Base-by-base conservation (phyloP, 2,888 invertebrate genomes). In the Reticulitermes lucifugus region DNA sequence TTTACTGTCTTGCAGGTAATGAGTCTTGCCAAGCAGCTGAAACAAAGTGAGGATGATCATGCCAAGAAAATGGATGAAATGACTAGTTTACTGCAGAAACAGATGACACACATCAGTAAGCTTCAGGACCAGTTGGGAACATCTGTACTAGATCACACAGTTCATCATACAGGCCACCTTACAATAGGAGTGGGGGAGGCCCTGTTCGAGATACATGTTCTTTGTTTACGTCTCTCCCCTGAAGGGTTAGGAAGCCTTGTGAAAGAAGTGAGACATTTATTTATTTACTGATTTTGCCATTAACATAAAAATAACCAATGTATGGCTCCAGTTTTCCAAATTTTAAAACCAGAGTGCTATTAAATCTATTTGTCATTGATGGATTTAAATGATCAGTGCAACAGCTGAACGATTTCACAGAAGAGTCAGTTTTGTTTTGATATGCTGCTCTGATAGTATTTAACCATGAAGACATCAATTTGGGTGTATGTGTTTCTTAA, bases 21-120 rank as follows among this genome's bases (percentile, higher is more conserved):
- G n/a, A 51, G 77, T 46, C 41, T 77, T n/a, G 77, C 77, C 22
- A 12, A 43, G n/a, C 43, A 46, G 25, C n/a, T 77, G 41, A 77
- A 25, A n/a, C n/a, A 77, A 77, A 77, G 10, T 41, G 77, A 46
- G 77, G 77, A 65, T 65, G 65, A 65, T 25, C 9, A 65, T 7
- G 25, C 65, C n/a, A 65, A 65, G 14, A n/a, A 65, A 65, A 10
- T 65, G 25, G 65, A 65, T 25, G 65, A 65, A 25, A 65, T 65
- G 65, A n/a, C 65, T 7, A 65, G n/a, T 9, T 65, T 65, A 25
- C 14, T 25, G 14, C 65, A 65, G 25, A 65, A 12, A n/a, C 4
- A 65, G n/a, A 65, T 10, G n/a, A n/a, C 65, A 65, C n/a, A 65
- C 25, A 65, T 65, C 12, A 65, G 10, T 65, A 25, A 65, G 25